Conservation (phyloP, 2,888 invertebrate species). For the Dolomedes plantarius region DNA sequence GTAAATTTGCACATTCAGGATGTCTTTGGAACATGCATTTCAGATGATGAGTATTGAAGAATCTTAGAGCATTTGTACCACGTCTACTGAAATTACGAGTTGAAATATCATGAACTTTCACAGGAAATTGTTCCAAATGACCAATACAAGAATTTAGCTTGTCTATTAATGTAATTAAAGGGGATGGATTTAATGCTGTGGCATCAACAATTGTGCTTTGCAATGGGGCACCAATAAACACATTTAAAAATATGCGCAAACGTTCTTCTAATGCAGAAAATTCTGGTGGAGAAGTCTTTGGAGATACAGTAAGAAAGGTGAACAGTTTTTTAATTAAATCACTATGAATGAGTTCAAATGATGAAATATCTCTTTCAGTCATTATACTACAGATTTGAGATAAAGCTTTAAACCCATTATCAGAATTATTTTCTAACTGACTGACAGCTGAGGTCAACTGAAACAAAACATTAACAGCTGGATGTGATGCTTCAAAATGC, state of each 20-base stretch:
- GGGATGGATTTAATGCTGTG: slow-evolving; percentile 76
- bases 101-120: slow-evolving; percentile 96
- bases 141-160: slow-evolving; percentile 97
- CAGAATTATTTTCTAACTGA: slow-evolving; percentile 81
- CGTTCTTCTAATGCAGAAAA: slow-evolving; percentile 78
- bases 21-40: slow-evolving; percentile 99
- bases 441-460: slow-evolving; percentile 86
- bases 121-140: slow-evolving; percentile 97
- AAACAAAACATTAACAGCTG: slow-evolving; percentile 87
- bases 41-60: slow-evolving; percentile 98
- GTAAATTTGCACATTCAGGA: slow-evolving; percentile 93
- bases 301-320: slow-evolving; percentile 84
- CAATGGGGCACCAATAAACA: slow-evolving; percentile 88
- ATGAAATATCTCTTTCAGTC: slow-evolving; percentile 95
- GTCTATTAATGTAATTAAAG: slow-evolving; percentile 88
- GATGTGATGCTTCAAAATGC: slow-evolving; percentile 80
- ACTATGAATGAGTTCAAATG: slow-evolving; percentile 98
- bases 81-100: slow-evolving; percentile 80
- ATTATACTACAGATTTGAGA: slow-evolving; percentile 89
- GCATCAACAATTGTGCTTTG: slow-evolving; percentile 31
- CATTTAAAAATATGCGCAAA: slow-evolving; percentile 91
- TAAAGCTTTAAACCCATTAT: slow-evolving; percentile 84
- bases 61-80: slow-evolving; percentile 94
- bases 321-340: slow-evolving; percentile 93
- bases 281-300: slow-evolving; percentile 59